These are phyloP conservation scores for Dasypogon diadema DNA, from an alignment of 2,888 invertebrate species.

Conservation along the genomic window DNA sequence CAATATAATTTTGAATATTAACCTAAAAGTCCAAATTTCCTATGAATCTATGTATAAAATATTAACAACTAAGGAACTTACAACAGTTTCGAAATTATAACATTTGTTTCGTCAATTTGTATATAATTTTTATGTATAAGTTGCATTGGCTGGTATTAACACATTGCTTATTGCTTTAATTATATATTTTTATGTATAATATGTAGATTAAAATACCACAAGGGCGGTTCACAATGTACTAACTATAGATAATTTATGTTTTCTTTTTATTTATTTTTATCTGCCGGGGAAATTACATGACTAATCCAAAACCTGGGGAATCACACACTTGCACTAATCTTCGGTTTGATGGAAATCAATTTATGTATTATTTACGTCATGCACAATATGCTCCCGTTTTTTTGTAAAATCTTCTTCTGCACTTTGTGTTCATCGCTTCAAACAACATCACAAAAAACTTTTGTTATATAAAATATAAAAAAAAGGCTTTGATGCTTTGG, in stretches of 20 bases:
- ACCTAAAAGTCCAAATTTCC: too few species aligned
- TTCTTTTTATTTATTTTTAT: constrained; percentile 39
- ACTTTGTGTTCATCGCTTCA: constrained; percentile 51
- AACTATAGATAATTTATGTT: constrained; percentile 34
- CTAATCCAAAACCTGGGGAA: constrained; percentile 38
- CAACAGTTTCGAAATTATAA: too few species aligned
- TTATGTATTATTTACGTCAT: constrained; percentile 47
- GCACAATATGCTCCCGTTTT: constrained; percentile 23
- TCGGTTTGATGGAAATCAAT: constrained; percentile 42
- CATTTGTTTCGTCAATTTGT: too few species aligned
- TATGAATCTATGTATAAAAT: too few species aligned
- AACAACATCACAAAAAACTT: constrained; percentile 50
- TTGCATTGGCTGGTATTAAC: not conserved
- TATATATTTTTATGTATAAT: not conserved
- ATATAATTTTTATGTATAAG: too few species aligned
- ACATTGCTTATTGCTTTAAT: not conserved
- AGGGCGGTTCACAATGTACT: constrained; percentile 27
- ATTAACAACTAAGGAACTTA: too few species aligned
- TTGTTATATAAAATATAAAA: constrained; percentile 53
- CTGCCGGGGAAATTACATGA: constrained; percentile 42
- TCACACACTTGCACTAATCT: constrained; percentile 37
- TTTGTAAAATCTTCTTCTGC: constrained; percentile 40
- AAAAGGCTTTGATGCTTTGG: constrained; percentile 80
- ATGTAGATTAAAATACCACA: not conserved
- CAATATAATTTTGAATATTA: too few species aligned